A percentile compares a stretch with the other conserved stretches of the same genome.
Evolutionary conservation across 2,113 vertebrate genomes (phyloP).

Genomic region (Trachemys scripta): DNA sequence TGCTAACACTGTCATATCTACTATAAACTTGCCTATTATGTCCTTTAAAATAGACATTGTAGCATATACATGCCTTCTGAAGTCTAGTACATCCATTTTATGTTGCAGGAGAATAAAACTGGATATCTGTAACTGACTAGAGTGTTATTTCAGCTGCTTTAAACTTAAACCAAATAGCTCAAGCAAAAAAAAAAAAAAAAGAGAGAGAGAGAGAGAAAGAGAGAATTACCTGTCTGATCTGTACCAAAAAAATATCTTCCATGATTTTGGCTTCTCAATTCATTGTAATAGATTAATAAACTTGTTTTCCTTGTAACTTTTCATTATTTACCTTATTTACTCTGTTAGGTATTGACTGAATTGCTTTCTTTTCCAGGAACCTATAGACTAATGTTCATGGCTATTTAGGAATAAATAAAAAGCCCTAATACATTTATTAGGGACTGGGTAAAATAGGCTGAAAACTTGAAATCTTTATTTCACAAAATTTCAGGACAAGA

Average conservation of each 20-base stretch:
- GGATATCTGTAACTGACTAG: constrained; percentile 4
- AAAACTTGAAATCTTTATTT: neutral
- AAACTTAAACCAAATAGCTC: neutral
- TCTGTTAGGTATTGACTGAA: neutral
- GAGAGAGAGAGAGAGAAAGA: too few relatives aligned
- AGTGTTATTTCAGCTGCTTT: constrained; percentile 28
- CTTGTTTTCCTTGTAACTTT: neutral
- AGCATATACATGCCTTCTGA: neutral
- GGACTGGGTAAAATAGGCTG: neutral
- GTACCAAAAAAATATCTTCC: neutral
- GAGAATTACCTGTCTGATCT: neutral
- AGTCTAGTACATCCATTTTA: neutral
- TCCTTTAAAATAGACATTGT: neutral
- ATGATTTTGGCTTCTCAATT: neutral
- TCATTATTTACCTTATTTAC: neutral
- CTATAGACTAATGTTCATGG: neutral
- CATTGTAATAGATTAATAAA: neutral
- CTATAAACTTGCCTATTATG: neutral
- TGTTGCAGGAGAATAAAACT: constrained; percentile 34
- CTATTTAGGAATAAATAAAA: neutral
- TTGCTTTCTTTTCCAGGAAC: neutral
- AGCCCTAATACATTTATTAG: neutral
- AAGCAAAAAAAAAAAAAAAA: neutral
- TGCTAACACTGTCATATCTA: neutral
- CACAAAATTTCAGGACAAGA: neutral